Evolutionary conservation across 1,140 invertebrate genomes (phyloP).

Genomic region (Sinonovacula constricta): DNA sequence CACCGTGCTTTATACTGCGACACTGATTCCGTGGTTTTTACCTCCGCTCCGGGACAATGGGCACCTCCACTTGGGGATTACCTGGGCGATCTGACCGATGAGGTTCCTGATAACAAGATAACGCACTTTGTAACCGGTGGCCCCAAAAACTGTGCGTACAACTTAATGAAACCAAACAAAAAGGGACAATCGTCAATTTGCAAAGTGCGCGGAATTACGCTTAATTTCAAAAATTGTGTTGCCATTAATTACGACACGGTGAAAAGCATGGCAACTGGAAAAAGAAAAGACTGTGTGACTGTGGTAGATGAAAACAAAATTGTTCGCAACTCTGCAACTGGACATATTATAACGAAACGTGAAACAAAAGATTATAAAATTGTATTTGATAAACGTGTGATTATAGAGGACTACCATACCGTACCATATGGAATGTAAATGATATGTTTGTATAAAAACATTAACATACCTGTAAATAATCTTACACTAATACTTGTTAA

Average conservation of each 20-base stretch:
- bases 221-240: slow-evolving; percentile 10
- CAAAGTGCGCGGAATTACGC: too few relatives aligned
- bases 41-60: not conserved
- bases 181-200: not conserved
- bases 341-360: not conserved
- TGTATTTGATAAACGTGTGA: slow-evolving; percentile 9
- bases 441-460: too few relatives aligned
- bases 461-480: too few relatives aligned
- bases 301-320: too few relatives aligned
- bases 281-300: too few relatives aligned
- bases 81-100: too few relatives aligned
- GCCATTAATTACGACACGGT: slow-evolving; percentile 12
- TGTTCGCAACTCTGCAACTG: not conserved
- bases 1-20: not conserved
- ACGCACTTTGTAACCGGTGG: too few relatives aligned
- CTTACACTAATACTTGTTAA: too few relatives aligned
- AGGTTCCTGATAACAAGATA: too few relatives aligned
- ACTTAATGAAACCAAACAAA: not conserved
- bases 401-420: too few relatives aligned
- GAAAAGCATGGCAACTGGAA: slow-evolving; percentile 2
- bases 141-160: slow-evolving; percentile 42
- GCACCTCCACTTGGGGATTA: not conserved
- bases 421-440: too few relatives aligned
- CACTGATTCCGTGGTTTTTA: slow-evolving; percentile 18
- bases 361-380: not conserved